Percentiles rank a stretch among this genome's conserved stretches.
These are phyloP conservation scores for Paracanthobrama guichenoti DNA, from an alignment of 2,113 vertebrate genomes.

Conservation along the genomic window DNA sequence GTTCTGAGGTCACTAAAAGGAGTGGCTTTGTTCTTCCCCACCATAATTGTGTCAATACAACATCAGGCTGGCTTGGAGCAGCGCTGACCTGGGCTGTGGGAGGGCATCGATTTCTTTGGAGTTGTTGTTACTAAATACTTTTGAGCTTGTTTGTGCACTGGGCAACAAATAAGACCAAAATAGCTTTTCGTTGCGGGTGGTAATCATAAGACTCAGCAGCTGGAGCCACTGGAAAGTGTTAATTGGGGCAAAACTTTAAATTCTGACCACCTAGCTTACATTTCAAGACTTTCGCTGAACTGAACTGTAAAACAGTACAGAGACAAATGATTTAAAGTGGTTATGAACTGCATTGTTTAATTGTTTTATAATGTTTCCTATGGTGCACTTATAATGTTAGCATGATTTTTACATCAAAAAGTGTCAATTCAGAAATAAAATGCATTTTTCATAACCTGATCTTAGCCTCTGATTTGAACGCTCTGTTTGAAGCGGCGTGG, in stretches of 20 bases:
- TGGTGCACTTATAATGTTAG: no score
- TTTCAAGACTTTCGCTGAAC: conserved; percentile 21
- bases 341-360: no score
- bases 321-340: conserved; percentile 22
- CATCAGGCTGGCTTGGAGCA: conserved; percentile 29
- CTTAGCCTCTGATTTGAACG: no score
- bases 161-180: conserved; percentile 25
- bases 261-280: conserved; percentile 10
- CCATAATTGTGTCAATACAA: conserved; percentile 55
- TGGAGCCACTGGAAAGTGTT: conserved; percentile 3
- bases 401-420: no score
- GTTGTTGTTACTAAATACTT: conserved; percentile 42
- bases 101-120: conserved; percentile 44
- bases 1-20: conserved; percentile 39
- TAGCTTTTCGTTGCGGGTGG: not conserved
- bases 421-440: no score
- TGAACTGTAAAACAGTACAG: conserved; percentile 18
- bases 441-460: no score
- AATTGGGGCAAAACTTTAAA: conserved; percentile 7
- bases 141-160: conserved; percentile 40
- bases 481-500: no score
- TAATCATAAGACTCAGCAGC: conserved; percentile 12
- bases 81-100: conserved; percentile 11
- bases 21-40: conserved; percentile 43
- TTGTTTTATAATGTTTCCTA: no score